These are phyloP conservation scores for Bruchidius siliquastri DNA, from an alignment of 2,888 invertebrate species.

Conservation along the genomic window DNA sequence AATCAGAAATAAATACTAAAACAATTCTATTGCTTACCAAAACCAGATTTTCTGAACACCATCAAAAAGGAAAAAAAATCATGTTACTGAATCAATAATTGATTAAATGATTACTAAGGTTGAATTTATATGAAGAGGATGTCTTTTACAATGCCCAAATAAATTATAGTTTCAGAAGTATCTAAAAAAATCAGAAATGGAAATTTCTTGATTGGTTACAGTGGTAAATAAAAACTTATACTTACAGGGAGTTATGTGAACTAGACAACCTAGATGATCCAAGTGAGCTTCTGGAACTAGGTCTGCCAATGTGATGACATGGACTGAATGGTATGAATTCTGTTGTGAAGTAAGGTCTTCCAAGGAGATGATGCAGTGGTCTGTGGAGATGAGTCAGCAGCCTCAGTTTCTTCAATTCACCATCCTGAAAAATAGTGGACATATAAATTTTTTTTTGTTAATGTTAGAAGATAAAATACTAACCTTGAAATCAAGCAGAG, in stretches of 20 bases:
- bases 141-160: too few relatives aligned
- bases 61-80: too few relatives aligned
- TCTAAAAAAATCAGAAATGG: too few relatives aligned
- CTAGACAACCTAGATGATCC: constrained; percentile 76
- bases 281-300: constrained; percentile 72
- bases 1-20: too few relatives aligned
- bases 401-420: constrained; percentile 17
- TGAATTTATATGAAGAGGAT: too few relatives aligned
- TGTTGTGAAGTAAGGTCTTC: constrained; percentile 51
- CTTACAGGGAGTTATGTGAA: constrained; percentile 71
- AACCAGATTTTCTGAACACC: too few relatives aligned
- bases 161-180: too few relatives aligned
- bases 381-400: constrained; percentile 22
- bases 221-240: neutral
- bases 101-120: too few relatives aligned
- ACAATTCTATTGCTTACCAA: too few relatives aligned
- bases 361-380: constrained; percentile 23
- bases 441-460: too few relatives aligned
- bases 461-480: neutral
- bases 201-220: too few relatives aligned
- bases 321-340: constrained; percentile 60
- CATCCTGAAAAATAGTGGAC: neutral
- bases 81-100: too few relatives aligned
- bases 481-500: constrained; percentile 47
- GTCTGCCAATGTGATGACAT: constrained; percentile 55